Conservation (phyloP, 2,888 invertebrate genomes). For the Calliopum simillimum region DNA sequence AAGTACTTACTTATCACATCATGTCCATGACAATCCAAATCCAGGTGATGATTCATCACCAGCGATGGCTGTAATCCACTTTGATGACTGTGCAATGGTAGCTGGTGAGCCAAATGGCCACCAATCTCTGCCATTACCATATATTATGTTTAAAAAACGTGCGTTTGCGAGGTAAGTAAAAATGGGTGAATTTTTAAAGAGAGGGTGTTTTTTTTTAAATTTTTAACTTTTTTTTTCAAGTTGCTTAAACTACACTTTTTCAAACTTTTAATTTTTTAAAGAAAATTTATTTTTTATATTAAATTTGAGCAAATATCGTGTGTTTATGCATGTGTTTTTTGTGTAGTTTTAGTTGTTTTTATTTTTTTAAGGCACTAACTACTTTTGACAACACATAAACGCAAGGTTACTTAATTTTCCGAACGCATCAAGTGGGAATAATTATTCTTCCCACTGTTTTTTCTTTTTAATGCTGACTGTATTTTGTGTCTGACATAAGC, state of each 20-base stretch:
- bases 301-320: conserved; percentile 47
- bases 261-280: conserved; percentile 9
- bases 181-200: not conserved
- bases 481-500: not conserved
- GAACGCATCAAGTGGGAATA: conserved; percentile 2
- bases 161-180: conserved; percentile 30
- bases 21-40: conserved; percentile 68
- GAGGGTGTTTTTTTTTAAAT: conserved; percentile 3
- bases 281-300: not conserved
- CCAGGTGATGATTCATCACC: conserved; percentile 72
- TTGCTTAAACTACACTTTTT: not conserved
- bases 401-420: not conserved
- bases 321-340: conserved; percentile 23
- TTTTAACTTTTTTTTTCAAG: conserved; percentile 6
- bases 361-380: conserved; percentile 38
- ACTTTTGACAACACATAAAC: not conserved
- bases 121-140: conserved; percentile 77
- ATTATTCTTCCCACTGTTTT: not conserved
- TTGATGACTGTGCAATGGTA: conserved; percentile 71
- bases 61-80: conserved; percentile 74
- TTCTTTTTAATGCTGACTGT: not conserved
- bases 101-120: conserved; percentile 75
- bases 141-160: conserved; percentile 63
- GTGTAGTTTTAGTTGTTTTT: conserved; percentile 24
- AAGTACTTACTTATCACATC: conserved; percentile 65